Evolutionary conservation across 2,888 invertebrate genomes (phyloP).

Genomic region (Sminthurinus aureus): DNA sequence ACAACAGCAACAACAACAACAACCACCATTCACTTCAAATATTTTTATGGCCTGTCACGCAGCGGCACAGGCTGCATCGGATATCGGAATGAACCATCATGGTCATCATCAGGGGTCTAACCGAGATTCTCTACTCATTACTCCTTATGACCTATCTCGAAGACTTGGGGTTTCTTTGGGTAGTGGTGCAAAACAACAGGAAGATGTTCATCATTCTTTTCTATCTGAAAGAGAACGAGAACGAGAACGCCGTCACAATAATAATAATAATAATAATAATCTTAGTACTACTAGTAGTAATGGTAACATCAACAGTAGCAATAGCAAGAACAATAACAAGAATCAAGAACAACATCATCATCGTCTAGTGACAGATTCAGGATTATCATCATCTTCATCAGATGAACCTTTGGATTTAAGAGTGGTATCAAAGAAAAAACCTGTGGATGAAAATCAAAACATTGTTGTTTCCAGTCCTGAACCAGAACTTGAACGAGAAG

Average conservation of each 20-base stretch:
- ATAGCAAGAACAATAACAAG: background rate
- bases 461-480: conserved; percentile 67
- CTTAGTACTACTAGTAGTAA: too few species aligned
- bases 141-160: conserved; percentile 55
- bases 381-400: conserved; percentile 61
- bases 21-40: conserved; percentile 46
- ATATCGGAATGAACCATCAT: conserved; percentile 11
- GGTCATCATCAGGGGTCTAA: background rate
- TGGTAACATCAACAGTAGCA: background rate
- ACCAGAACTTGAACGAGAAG: conserved; percentile 61
- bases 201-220: background rate
- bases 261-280: background rate
- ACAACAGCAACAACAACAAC: background rate
- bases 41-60: conserved; percentile 53
- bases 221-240: background rate
- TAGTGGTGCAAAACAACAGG: background rate
- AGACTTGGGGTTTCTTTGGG: conserved; percentile 45
- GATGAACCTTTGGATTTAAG: conserved; percentile 89
- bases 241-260: background rate
- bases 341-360: background rate
- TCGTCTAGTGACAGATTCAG: background rate
- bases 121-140: conserved; percentile 47
- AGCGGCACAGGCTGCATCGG: conserved; percentile 35
- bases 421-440: conserved; percentile 79
- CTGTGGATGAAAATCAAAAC: conserved; percentile 85